Base-by-base conservation (phyloP, 2,888 invertebrate genomes). In the Helicoverpa assulta region DNA sequence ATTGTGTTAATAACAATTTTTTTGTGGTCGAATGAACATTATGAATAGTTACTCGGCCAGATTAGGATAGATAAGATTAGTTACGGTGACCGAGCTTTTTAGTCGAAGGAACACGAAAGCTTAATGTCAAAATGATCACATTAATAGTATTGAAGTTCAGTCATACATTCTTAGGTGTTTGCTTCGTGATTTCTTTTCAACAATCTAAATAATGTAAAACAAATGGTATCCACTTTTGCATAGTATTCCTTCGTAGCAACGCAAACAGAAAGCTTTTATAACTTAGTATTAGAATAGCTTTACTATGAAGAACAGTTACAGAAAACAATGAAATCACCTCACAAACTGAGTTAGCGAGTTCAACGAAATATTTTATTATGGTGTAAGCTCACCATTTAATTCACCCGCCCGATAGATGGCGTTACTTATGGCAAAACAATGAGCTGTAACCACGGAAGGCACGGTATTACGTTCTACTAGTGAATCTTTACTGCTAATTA, bases 341-440 rank as follows among this genome's bases (percentile, higher is more conserved):
- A 53, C 14, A n/a, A 57, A 47, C 67, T 47, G 5, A 50, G 16
- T 66, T 52, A 47, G 51, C 16, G 37, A 70, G 71, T 71, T 76
- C 70, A 40, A 55, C 64, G 57, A 77, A 76, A 57, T 56, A 59
- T 62, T 76, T 73, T 73, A 61, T n/a, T 55, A 65, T 71, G 60
- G 76, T 67, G 55, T 70, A 67, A 67, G 7, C 47, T 75, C 63
- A 43, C 61, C 40, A 14, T 69, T 68, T 60, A 51, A 72, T 78
- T 76, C 70, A 63, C 7, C 68, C 82, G 80, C 70, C 69, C 89
- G 78, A 74, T 88, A 94, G 94, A 94, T 94, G 93, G 93, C 94
- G 92, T 85, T 76, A 88, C 86, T 73, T 66, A 92, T 88, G 70
- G 63, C 88, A 89, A 91, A 93, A 93, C 90, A 93, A 89, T 85